Evolutionary conservation across 2,888 invertebrate species (phyloP), one percentile per base, ranked within the genome.

Genomic region (Artemia sp.): DNA sequence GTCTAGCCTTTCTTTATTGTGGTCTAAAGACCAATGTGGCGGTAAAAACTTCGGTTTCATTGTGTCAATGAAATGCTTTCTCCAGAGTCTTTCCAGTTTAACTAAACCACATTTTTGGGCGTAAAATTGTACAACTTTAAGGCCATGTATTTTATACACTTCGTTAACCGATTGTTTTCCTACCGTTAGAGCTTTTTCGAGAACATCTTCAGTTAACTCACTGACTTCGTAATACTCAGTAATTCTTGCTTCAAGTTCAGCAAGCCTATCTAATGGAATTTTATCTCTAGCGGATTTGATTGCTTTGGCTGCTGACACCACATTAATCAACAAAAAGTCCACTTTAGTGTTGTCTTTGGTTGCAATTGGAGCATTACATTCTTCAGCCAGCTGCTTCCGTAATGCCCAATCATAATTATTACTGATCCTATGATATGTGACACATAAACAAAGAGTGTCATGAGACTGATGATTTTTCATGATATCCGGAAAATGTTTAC

Each of bases 41-140:
- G 90, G 90, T 77, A 91, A 79, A 78, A 80, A 83, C 72, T 81
- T 78, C 0, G 90, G 90, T 69, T 83, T 77, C 90, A 90, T 90
- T 2, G 82, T 81, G 0, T 79, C 76, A 3, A 91, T 75, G 77
- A 91, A 91, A 77, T 90, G 87, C 74, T 85, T 80, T 11, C 90
- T 79, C 90, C 90, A 91, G 71, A 84, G 74, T 74, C 82, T 82
- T 76, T 91, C 90, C 69, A 91, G 80, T 81, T 80, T 4, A 86
- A 19, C 78, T 14, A 91, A 78, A 0, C 87, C 86, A 2, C 82
- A 6, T 74, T 79, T 76, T 69, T 76, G 72, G 19, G 79, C 77
- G 7, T 76, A 72, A n/a, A 52, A 51, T 52, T 11, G 52, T n/a
- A 79, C 77, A 1, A 80, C 79, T 70, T 76, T 74, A 70, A 76